These are phyloP conservation scores for Cryptomyrus ogoouensis DNA, from an alignment of 2,113 vertebrate genomes.

Conservation along the genomic window DNA sequence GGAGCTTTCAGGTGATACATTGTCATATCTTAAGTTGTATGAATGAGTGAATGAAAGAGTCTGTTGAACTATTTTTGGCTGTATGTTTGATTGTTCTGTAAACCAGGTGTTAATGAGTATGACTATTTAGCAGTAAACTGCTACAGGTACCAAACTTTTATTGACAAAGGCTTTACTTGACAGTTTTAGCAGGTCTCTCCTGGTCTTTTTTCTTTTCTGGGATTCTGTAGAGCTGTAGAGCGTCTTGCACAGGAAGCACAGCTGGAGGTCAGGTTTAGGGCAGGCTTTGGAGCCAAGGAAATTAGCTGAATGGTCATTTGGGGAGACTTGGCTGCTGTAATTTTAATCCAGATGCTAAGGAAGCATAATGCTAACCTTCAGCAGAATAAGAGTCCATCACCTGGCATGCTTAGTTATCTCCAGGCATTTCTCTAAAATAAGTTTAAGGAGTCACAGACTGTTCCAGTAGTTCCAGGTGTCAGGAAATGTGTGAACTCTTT, in stretches of 20 bases:
- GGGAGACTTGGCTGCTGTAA: not conserved
- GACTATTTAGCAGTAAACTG: not conserved
- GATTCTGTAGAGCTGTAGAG: not conserved
- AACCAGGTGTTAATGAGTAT: not conserved
- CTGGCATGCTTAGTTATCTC: not conserved
- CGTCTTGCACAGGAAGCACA: not conserved
- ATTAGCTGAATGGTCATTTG: not conserved
- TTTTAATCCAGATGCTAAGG: slow-evolving; percentile 2
- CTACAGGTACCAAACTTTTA: too few species aligned
- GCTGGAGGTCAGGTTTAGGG: not conserved
- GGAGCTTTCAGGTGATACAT: not conserved
- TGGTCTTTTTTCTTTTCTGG: not conserved
- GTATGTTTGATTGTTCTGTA: not conserved
- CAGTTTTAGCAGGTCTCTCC: not conserved
- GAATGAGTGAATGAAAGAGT: not conserved
- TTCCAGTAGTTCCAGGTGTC: not conserved
- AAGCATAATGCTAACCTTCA: not conserved
- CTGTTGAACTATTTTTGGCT: not conserved
- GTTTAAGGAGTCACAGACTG: not conserved
- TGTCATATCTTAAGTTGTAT: not conserved
- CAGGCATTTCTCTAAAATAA: not conserved
- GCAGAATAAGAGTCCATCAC: not conserved
- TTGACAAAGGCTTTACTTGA: not conserved
- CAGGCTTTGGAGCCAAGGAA: not conserved
- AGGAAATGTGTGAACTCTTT: not conserved